Percentiles rank a stretch among this genome's conserved stretches.
Evolutionary conservation across 1,140 invertebrate species (phyloP).

Genomic region (Myzus persicae): DNA sequence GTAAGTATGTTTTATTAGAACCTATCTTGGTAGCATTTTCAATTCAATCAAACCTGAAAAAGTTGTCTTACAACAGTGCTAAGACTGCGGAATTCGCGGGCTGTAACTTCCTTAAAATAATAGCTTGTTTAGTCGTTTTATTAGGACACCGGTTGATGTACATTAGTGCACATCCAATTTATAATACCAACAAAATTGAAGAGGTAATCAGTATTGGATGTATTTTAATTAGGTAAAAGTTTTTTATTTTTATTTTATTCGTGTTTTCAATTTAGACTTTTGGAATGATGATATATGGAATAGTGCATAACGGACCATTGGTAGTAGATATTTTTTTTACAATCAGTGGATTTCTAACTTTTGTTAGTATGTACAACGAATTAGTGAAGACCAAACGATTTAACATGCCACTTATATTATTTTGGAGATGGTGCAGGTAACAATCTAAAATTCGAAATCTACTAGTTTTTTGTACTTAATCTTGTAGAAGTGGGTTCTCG

Average conservation of each 20-base stretch:
- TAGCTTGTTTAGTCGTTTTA: neutral
- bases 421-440: constrained; percentile 24
- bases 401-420: neutral
- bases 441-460: too few relatives aligned
- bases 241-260: neutral
- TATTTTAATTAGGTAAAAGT: too few relatives aligned
- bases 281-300: neutral
- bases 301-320: neutral
- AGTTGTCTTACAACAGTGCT: neutral
- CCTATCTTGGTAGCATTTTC: neutral
- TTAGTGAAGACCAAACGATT: neutral
- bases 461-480: too few relatives aligned
- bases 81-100: neutral
- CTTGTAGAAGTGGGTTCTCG: too few relatives aligned
- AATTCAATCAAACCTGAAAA: neutral
- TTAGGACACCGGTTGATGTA: constrained; percentile 3
- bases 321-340: neutral
- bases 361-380: neutral
- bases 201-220: neutral
- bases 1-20: neutral
- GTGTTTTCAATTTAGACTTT: neutral
- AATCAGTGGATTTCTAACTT: neutral
- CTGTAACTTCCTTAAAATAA: neutral
- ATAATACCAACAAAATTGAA: neutral
- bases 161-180: neutral